Percentiles rank a stretch among this genome's conserved stretches.
Evolutionary conservation across 2,113 vertebrate genomes (phyloP).

Genomic region (Smithornis capensis): DNA sequence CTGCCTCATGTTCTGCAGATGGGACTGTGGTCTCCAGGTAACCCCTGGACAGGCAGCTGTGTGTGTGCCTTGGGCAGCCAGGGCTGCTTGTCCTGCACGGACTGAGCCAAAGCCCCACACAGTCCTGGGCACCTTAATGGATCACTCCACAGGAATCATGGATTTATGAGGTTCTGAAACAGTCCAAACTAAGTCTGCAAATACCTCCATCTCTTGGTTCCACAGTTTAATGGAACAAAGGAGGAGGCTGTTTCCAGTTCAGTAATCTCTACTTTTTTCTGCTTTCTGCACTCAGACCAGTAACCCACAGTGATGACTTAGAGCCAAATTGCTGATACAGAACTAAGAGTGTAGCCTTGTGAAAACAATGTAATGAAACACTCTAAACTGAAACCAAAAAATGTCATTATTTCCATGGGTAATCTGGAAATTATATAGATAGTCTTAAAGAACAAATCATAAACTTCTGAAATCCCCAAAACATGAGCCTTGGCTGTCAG

Average conservation of each 20-base stretch:
- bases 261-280: background rate
- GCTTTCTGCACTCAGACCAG: background rate
- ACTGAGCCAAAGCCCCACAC: background rate
- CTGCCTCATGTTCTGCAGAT: rapidly evolving
- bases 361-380: background rate
- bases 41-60: background rate
- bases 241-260: background rate
- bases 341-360: background rate
- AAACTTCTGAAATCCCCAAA: background rate
- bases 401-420: background rate
- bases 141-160: background rate
- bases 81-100: background rate
- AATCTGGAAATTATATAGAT: background rate
- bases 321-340: background rate
- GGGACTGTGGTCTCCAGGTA: background rate
- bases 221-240: background rate
- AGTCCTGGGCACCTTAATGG: background rate
- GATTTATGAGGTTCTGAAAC: background rate
- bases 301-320: background rate
- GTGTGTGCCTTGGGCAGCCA: background rate
- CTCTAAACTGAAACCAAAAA: background rate
- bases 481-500: background rate
- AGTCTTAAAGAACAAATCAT: background rate
- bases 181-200: background rate
- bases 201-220: background rate